Evolutionary conservation across 2,113 vertebrate genomes (phyloP), one percentile per base, ranked within the genome.

Genomic region (Pygoscelis antarcticus): DNA sequence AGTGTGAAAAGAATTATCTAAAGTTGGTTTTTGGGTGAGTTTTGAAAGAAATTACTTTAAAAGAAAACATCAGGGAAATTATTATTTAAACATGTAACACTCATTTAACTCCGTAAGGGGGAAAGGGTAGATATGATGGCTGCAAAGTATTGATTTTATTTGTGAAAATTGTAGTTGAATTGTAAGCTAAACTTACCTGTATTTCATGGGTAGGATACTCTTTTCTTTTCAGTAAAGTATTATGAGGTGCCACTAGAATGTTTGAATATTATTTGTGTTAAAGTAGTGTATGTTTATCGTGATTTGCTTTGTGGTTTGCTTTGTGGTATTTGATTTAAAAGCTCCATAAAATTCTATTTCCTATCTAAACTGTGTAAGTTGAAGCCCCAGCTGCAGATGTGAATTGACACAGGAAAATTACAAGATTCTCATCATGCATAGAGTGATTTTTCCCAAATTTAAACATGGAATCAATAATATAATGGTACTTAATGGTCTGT

Each of bases 381-480:
- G 52, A 79, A 94, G 52, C 11, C 49, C 6, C 36, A 76, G 7
- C 22, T 70, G 32, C 49, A 87, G 30, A 61, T 57, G 42, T 91
- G 78, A 91, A 77, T 61, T 87, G 75, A n/a, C 44, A 54, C 26
- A 69, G 66, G 61, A 85, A 94, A 95, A 91, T 40, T 29, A 40
- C 57, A 91, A 83, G 70, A 42, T 83, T 93, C 58, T 91, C 47
- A n/a, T 97, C 44, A 69, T 71, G 30, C 32, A 23, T 44, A 52
- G 40, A 71, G 70, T 85, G 66, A 87, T 95, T 95, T 96, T 96
- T 44, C 87, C 78, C 58, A 77, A 94, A 95, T 88, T 83, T 85
- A 76, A 93, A 80, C 66, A 46, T 51, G 19, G 68, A 92, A 94
- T 96, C 93, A 86, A 88, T 96, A 94, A 90, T 80, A 64, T 85